Percentiles rank a stretch among this genome's conserved stretches.
These are phyloP conservation scores for Neoscelio sp. DNA, from an alignment of 2,888 invertebrate species.

Conservation along the genomic window DNA sequence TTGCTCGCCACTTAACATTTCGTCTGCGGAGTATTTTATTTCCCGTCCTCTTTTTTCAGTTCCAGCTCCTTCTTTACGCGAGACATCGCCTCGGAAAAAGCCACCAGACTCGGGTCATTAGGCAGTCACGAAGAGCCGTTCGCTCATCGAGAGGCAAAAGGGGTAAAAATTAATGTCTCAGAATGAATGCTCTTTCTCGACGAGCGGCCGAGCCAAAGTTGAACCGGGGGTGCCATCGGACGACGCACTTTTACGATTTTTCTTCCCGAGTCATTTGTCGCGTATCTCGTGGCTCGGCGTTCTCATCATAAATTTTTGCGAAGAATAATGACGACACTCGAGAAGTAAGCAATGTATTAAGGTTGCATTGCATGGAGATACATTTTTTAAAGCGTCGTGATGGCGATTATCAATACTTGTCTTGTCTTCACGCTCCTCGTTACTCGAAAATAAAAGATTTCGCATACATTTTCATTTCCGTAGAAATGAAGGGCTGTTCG, in stretches of 20 bases:
- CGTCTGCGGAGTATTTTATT: slow-evolving; percentile 52
- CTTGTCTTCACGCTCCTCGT: not conserved
- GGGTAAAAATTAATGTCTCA: slow-evolving; percentile 83
- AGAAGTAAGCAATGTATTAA: slow-evolving; percentile 21
- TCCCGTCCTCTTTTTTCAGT: slow-evolving; percentile 34
- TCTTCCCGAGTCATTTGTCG: slow-evolving; percentile 79
- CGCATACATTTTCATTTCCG: not conserved
- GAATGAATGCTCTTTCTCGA: slow-evolving; percentile 80
- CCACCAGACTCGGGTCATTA: slow-evolving; percentile 80
- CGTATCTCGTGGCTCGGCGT: slow-evolving; percentile 41
- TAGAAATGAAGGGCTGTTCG: too few relatives aligned
- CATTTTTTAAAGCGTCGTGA: not conserved
- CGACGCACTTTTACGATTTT: slow-evolving; percentile 80
- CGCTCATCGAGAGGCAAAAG: slow-evolving; percentile 74
- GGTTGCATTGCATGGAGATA: slow-evolving; percentile 14
- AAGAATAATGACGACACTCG: slow-evolving; percentile 47
- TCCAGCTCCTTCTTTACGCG: slow-evolving; percentile 11
- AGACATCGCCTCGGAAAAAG: slow-evolving; percentile 60
- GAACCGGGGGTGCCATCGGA: slow-evolving; percentile 70
- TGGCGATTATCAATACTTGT: slow-evolving; percentile 18
- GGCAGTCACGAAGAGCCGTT: slow-evolving; percentile 74
- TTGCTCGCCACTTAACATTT: slow-evolving; percentile 68
- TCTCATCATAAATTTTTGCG: slow-evolving; percentile 56
- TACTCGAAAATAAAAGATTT: too few relatives aligned
- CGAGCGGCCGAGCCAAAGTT: slow-evolving; percentile 72